Base-by-base conservation (phyloP, 2,888 invertebrate genomes). In the Nomada flava region DNA sequence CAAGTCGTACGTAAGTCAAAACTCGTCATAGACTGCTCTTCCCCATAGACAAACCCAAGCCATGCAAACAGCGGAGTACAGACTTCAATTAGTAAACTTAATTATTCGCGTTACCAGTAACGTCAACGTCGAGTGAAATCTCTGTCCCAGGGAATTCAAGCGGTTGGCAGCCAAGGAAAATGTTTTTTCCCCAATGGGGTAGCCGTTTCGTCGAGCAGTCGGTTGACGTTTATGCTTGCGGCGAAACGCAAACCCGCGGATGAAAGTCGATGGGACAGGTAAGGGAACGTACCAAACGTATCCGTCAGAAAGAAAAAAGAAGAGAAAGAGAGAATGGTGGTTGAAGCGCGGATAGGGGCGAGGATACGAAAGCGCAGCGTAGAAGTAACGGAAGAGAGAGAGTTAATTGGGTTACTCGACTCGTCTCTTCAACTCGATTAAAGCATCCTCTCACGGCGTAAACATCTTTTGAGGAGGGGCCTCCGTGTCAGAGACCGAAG, bases 391-490 rank as follows among this genome's bases (percentile, higher is more conserved):
- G 82, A 84, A 83, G 79, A 84, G 89, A 84, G 89, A 84, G 78
- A 89, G 79, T 87, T 87, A 88, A 91, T 91, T 90, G 86, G 89
- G 88, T 91, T 91, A 91, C 87, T 89, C 85, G 83, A 88, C 87
- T 90, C 89, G 88, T 90, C 90, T 90, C 90, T 90, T 91, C 89
- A 91, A 91, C 90, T 91, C 90, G 91, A 90, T 91, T 91, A 90
- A 90, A 90, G 88, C 89, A 84, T 87, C 87, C 86, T 87, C 86
- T 87, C 82, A 72, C 82, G 88, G 86, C 90, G 91, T 91, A 90
- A 91, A 91, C 90, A 91, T 91, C 91, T 89, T 91, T 91, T 88
- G 90, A 91, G 85, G 75, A 82, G 86, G 86, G 74, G 77, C 77
- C 82, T 79, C 82, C 87, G 89, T 87, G 89, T 90, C 89, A 85